Evolutionary conservation across 2,113 vertebrate species (phyloP), one percentile per base, ranked within the genome.

Genomic region (Sterna hirundo): DNA sequence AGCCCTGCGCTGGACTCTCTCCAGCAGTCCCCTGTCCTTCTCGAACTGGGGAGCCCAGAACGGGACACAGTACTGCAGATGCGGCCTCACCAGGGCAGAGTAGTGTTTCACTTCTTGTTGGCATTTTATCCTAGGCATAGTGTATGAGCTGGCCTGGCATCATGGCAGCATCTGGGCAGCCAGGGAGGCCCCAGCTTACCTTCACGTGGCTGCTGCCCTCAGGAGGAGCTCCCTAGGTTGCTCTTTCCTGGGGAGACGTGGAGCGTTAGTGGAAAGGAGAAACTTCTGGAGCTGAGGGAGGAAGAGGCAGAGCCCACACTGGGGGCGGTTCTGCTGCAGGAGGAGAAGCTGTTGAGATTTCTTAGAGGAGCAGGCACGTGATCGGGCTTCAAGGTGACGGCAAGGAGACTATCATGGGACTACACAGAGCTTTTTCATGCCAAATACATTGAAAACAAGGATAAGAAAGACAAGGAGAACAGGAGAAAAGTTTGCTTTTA

Each of bases 231-330:
- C 44, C 5, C 5, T 11, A 51, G 30, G 18, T 52, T 74, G 27
- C 30, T 61, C 27, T 77, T 74, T 65, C 17, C 40, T 57, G 23
- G 18, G 38, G 13, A 86, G 14, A 32, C 2, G 58, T 0, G 54
- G 34, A 61, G 46, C 1, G 0, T 52, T 69, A 0, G 0, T 54
- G 40, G 40, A 47, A 64, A 10, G 27, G 15, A 80, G 36, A 72
- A 69, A 16, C 42, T 72, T 72, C 26, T 68, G 38, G 22, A 90
- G 47, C 17, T 60, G n/a, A 69, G 8, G 15, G 19, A 71, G 12
- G n/a, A 75, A 92, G 69, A 46, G 44, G 16, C 25, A 49, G 60
- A 81, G 27, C 40, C 18, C 15, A 27, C 18, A 42, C 3, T 3
- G 4, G 10, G 10, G 52, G 9, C 2, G 52, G 46, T 77, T 77